Evolutionary conservation across 2,888 invertebrate genomes (phyloP).

Genomic region (Drosophila barbarae): DNA sequence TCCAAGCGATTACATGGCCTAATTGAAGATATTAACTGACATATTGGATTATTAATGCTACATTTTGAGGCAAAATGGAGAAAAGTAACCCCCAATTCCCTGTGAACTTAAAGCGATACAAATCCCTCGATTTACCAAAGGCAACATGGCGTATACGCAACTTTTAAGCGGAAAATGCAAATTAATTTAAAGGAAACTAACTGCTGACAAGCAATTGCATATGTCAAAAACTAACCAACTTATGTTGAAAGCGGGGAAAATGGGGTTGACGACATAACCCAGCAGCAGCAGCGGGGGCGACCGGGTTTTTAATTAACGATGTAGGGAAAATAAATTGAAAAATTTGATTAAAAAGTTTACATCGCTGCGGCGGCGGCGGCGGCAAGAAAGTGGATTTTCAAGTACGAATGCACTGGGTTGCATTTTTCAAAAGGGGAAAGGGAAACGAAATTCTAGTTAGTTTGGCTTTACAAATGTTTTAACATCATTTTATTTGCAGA

Average conservation of each 20-base stretch:
- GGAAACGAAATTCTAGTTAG: conserved; percentile 65
- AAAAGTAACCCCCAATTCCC: background rate
- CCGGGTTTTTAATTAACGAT: conserved; percentile 67
- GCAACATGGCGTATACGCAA: conserved; percentile 51
- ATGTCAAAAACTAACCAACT: conserved; percentile 52
- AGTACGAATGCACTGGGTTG: conserved; percentile 48
- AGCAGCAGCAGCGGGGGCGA: conserved; percentile 1
- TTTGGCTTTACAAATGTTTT: conserved; percentile 69
- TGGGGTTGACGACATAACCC: conserved; percentile 4
- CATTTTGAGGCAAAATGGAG: background rate
- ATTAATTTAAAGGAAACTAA: conserved; percentile 52
- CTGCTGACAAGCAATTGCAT: conserved; percentile 37
- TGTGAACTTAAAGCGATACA: background rate
- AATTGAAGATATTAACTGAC: conserved; percentile 13
- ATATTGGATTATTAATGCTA: conserved; percentile 9
- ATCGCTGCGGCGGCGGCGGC: conserved; percentile 29
- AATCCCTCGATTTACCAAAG: background rate
- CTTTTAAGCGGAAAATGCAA: conserved; percentile 40
- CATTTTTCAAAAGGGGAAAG: background rate
- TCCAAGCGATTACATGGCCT: conserved; percentile 23
- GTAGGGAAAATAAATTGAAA: conserved; percentile 68
- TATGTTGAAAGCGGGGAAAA: conserved; percentile 19
- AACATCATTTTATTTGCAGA: conserved; percentile 67
- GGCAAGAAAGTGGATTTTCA: conserved; percentile 55
- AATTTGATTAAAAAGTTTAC: conserved; percentile 73